These are phyloP conservation scores for Gorsachius magnificus DNA, from an alignment of 2,797 vertebrate genomes.

Conservation along the genomic window DNA sequence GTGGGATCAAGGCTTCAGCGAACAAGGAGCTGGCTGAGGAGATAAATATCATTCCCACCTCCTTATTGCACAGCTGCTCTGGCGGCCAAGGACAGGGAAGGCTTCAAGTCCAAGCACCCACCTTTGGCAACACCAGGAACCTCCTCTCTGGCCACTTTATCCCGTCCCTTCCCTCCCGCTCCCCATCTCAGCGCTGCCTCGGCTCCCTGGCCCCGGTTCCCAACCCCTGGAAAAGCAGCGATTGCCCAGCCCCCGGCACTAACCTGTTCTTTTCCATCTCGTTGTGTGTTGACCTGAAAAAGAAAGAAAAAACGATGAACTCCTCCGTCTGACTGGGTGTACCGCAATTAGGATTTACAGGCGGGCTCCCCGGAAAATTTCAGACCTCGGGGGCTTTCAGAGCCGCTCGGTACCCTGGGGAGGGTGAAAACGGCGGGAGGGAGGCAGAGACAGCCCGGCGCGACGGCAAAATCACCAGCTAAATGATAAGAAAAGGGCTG, in stretches of 20 bases:
- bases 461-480: rapidly evolving
- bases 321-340: neutral
- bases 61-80: neutral
- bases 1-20: neutral
- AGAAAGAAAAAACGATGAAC: neutral
- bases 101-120: neutral
- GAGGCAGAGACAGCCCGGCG: rapidly evolving
- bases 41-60: neutral
- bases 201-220: rapidly evolving
- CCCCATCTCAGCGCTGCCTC: neutral
- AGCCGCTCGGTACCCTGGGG: neutral
- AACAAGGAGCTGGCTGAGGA: neutral
- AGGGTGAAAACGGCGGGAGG: rapidly evolving
- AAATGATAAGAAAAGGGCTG: neutral
- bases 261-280: constrained; percentile 99
- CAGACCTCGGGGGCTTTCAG: neutral
- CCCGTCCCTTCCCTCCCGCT: neutral
- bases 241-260: neutral
- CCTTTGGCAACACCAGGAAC: neutral
- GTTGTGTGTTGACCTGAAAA: constrained; percentile 93
- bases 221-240: neutral
- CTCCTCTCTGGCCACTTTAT: neutral
- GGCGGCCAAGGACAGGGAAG: neutral
- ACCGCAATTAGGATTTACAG: neutral
- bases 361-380: neutral